Conservation (phyloP, 1,140 invertebrate species). For the Amyelois transitella region DNA sequence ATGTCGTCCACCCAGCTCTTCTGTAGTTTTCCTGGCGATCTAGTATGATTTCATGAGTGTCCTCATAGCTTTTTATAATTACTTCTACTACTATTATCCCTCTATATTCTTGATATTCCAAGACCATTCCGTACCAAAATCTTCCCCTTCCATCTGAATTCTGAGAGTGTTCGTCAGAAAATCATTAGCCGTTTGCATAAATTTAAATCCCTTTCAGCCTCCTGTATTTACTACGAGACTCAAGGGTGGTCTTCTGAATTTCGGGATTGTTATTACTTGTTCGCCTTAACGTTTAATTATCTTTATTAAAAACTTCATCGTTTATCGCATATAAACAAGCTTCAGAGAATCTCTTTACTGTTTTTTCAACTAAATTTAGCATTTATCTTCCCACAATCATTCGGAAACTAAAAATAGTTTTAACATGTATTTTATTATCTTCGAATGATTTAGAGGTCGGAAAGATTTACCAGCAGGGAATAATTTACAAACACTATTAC, state of each 20-base stretch:
- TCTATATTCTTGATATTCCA: neutral
- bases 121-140: neutral
- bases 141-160: neutral
- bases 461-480: no score
- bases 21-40: no score
- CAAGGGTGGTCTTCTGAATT: neutral
- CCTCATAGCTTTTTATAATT: no score
- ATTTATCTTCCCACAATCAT: neutral
- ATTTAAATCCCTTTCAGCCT: neutral
- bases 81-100: no score
- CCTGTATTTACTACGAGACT: neutral
- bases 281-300: constrained; percentile 2
- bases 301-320: constrained; percentile 4
- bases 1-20: no score
- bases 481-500: no score
- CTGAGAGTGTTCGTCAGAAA: neutral
- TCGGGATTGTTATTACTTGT: neutral
- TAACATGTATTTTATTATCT: neutral
- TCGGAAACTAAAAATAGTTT: no score
- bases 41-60: no score
- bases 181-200: neutral
- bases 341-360: neutral
- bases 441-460: neutral
- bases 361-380: neutral
- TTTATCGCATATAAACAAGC: neutral